Evolutionary conservation across 2,113 vertebrate genomes (phyloP).

Genomic region (Scomber japonicus): DNA sequence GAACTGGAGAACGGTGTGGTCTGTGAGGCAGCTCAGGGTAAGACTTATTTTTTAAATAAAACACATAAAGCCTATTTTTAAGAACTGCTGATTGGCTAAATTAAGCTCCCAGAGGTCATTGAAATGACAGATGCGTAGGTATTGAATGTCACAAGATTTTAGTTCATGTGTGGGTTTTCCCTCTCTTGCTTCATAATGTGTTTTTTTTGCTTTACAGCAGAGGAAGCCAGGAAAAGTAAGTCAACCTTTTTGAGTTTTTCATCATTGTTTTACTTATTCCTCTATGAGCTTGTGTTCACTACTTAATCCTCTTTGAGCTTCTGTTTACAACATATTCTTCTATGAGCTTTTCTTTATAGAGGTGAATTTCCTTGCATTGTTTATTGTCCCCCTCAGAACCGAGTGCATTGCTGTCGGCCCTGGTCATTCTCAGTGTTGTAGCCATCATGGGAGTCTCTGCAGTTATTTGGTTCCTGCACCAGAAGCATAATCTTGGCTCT

Average conservation of each 20-base stretch:
- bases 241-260: conserved; percentile 25
- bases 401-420: conserved; percentile 78
- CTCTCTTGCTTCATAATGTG: conserved; percentile 17
- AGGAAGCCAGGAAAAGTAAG: conserved; percentile 72
- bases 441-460: conserved; percentile 84
- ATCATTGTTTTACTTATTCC: conserved; percentile 10
- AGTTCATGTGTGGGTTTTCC: conserved; percentile 14
- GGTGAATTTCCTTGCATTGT: conserved; percentile 57
- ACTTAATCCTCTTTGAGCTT: conserved; percentile 24
- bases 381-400: conserved; percentile 63
- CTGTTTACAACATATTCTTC: conserved; percentile 19
- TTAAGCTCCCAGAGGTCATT: not conserved
- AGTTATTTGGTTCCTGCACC: conserved; percentile 87
- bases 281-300: not conserved
- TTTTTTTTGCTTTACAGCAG: conserved; percentile 46
- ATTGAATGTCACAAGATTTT: not conserved
- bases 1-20: conserved; percentile 85
- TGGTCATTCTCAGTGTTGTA: conserved; percentile 87
- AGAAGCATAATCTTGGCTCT: conserved; percentile 80
- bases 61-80: not conserved
- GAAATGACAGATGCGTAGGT: no score
- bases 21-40: conserved; percentile 87
- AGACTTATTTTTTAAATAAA: conserved; percentile 45
- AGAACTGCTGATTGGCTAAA: not conserved
- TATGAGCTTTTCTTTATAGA: not conserved